Conservation (phyloP, 2,113 vertebrate species). For the Aramus guarauna region DNA sequence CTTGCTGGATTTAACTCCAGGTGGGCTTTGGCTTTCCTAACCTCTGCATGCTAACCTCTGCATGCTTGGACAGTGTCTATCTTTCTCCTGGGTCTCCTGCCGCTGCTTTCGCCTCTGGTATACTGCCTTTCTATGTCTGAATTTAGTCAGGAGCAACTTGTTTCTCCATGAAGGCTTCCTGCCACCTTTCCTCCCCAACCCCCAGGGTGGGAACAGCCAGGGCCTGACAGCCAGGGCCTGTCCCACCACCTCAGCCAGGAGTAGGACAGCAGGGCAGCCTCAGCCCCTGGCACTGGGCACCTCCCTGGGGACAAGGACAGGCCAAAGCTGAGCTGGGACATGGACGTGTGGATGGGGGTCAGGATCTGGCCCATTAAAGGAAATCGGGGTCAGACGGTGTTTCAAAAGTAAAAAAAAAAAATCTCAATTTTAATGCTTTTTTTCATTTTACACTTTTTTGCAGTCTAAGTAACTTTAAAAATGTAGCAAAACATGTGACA, state of each 20-base stretch:
- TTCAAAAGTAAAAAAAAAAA: neutral
- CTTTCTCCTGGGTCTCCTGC: neutral
- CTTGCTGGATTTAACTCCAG: neutral
- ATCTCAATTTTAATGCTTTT: neutral
- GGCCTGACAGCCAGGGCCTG: neutral
- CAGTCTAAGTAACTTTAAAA: neutral
- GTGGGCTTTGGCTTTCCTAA: neutral
- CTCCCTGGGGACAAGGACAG: neutral
- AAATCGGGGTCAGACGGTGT: neutral
- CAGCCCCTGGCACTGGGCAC: neutral
- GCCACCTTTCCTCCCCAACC: neutral
- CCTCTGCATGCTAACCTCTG: neutral
- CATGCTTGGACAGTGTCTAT: neutral
- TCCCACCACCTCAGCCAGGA: neutral
- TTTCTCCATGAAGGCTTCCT: neutral
- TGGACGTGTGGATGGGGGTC: neutral
- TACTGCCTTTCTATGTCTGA: neutral
- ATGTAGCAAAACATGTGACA: neutral
- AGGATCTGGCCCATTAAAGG: neutral
- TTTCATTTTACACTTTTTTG: neutral
- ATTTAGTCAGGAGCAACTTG: neutral
- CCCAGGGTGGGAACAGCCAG: neutral
- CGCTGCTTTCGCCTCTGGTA: neutral
- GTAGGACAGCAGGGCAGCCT: neutral
- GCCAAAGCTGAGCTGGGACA: neutral